Conservation (phyloP, 2,113 vertebrate species). For the Genyomyrus donnyi region DNA sequence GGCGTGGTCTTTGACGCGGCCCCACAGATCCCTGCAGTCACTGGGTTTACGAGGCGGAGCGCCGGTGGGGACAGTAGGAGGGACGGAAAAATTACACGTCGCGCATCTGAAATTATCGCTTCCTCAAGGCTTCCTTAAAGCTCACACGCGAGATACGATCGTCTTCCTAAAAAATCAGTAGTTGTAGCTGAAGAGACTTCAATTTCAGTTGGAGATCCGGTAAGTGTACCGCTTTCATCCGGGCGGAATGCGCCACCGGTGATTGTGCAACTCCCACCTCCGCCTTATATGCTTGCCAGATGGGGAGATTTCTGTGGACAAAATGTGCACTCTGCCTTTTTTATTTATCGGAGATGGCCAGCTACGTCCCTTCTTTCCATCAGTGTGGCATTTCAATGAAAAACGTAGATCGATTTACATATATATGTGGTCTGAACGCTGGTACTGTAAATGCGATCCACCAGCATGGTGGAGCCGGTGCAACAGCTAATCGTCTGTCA, state of each 20-base stretch:
- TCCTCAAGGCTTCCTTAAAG: background rate
- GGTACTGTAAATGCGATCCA: background rate
- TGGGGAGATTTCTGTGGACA: background rate
- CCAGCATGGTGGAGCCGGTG: background rate
- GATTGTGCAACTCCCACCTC: background rate
- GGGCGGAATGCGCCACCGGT: background rate
- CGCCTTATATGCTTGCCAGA: background rate
- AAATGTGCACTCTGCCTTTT: background rate
- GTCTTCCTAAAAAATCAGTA: background rate
- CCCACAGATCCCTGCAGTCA: background rate
- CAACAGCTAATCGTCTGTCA: background rate
- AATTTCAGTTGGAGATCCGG: background rate
- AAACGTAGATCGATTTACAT: background rate
- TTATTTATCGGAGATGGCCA: background rate
- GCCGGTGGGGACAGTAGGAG: background rate
- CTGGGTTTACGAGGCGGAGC: background rate
- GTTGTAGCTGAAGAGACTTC: background rate
- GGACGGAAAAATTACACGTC: constrained; percentile 6
- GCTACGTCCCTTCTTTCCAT: background rate
- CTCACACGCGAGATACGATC: background rate
- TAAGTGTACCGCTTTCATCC: background rate
- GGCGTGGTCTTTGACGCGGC: background rate
- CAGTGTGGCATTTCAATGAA: background rate
- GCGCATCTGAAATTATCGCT: background rate
- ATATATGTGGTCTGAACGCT: background rate